A percentile compares a stretch with the other conserved stretches of the same genome.
phyloP scores from a whole-genome alignment of 2,888 invertebrate genomes.

The Timema cristinae region DNA sequence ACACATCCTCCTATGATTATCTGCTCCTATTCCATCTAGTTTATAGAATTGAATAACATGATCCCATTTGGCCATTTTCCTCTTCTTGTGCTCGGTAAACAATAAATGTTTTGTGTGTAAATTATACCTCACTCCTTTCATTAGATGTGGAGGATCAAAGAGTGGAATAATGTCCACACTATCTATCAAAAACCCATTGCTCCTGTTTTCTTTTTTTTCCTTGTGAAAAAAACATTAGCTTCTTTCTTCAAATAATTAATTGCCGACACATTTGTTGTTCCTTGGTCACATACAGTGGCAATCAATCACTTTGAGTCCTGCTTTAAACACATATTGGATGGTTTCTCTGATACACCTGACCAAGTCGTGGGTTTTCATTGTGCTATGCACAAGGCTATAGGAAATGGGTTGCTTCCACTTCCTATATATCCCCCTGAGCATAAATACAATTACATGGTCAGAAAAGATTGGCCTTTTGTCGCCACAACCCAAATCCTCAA shows the following conservation, averaged over 20 bases:
- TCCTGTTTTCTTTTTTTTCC: neutral
- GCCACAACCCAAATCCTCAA: neutral
- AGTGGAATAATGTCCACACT: neutral
- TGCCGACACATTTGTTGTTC: constrained; percentile 1
- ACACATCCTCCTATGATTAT: neutral
- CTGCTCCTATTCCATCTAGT: neutral
- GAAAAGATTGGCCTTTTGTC: neutral
- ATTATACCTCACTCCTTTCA: constrained; percentile 3
- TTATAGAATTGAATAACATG: neutral
- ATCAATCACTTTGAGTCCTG: constrained; percentile 1
- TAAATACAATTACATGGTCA: constrained; percentile 9
- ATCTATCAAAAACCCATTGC: neutral
- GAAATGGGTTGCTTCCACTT: constrained; percentile 3
- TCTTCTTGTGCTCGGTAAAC: neutral
- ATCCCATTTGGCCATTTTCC: neutral
- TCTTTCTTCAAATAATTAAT: neutral
- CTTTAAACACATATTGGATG: neutral
- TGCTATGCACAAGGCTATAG: neutral
- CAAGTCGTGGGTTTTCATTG: neutral
- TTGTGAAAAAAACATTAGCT: neutral
- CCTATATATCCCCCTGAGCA: neutral
- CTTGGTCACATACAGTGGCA: constrained; percentile 3
- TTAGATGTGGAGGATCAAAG: neutral
- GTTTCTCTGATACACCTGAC: constrained; percentile 1
- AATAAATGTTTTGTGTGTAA: neutral